Evolutionary conservation across 2,797 vertebrate species (phyloP), one percentile per base, ranked within the genome.

Genomic region (Austrolebias charrua): DNA sequence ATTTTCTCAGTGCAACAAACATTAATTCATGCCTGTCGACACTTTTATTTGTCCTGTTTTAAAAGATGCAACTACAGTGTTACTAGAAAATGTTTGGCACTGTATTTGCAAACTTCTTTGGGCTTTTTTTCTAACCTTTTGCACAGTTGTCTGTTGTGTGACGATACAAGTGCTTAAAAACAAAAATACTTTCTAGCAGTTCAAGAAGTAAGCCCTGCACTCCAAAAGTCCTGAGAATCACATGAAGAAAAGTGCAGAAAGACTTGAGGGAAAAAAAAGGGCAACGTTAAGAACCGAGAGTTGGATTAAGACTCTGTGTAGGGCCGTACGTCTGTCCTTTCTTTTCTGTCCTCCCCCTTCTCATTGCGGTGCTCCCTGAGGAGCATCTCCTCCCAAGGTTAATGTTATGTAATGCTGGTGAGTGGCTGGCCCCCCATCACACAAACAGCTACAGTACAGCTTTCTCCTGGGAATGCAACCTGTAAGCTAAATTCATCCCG

Each of bases 351-450:
- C 51, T 43, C 31, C 44, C 46, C 63, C 46, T 18, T 10, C 19
- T 9, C 20, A 9, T 11, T 20, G 18, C 31, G 38, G 62, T 61
- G 62, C 70, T 79, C 73, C 71, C 74, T 73, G 55, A 52, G 28
- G 66, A 79, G 74, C 35, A 11, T 77, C 69, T 58, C 69, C 60
- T 76, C 45, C 20, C 78, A 71, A 76, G 71, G 77, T 81, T 82
- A 79, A 78, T 73, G 63, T 88, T 84, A 86, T 53, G 65, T 84
- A 86, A 88, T 18, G 0, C 76, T 70, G 72, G 73, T 73, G 72
- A 81, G 74, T 47, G 62, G 49, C 72, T 71, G 49, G 13, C 72
- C 62, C 66, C 11, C 10, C 35, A 52, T 56, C 66, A 63, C 47
- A 49, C 59, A 57, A 61, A 50, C 74, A 48, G 72, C 69, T 46